Base-by-base conservation (phyloP, 2,797 vertebrate genomes). In the Enteromius unitaeniatus region DNA sequence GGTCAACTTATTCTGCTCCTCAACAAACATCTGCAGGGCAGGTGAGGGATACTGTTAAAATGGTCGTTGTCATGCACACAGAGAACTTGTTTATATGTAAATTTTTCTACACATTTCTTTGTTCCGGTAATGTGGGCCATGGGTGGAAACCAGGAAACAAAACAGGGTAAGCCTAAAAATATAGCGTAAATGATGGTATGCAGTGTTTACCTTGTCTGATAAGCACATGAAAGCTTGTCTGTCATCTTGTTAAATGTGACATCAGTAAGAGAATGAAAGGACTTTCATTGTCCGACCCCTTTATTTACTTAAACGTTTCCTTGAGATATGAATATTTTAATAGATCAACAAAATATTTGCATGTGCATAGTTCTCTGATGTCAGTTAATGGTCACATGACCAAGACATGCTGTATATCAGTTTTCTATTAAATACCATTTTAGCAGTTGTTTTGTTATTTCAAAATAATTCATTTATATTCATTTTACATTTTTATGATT, bases 1-100 rank as follows among this genome's bases (percentile, higher is more conserved):
- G 21, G 93, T 95, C 82, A 95, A 45, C 34, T 93, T 90, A 86
- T 95, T 95, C 90, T 95, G 95, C 87, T 88, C 91, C 72, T 95
- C 94, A 17, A 95, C 93, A 86, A 95, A 95, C 0, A 90, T 92
- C 95, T 95, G 87, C 26, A n/a, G 34, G 11, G 0, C 1, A n/a
- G 72, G 11, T 26, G 14, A 37, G 72, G 40, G 31, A 78, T 17
- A 64, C 26, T 64, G 26, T 64, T 64, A 28, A 64, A 64, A 64
- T 64, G 26, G 26, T 42, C 19, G 23, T 42, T 58, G n/a, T 69
- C 58, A 65, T 68, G 40, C 62, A 79, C 42, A 81, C 73, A 76
- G 65, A 47, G 11, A n/a, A 65, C 47, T 45, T 79, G 80, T 82
- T 64, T 82, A 74, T 26, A 51, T 82, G 69, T 64, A 37, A 1